Percentiles rank a stretch among this genome's conserved stretches.
These are phyloP conservation scores for Hydrolagus colliei DNA, from an alignment of 2,797 vertebrate genomes.

Conservation along the genomic window DNA sequence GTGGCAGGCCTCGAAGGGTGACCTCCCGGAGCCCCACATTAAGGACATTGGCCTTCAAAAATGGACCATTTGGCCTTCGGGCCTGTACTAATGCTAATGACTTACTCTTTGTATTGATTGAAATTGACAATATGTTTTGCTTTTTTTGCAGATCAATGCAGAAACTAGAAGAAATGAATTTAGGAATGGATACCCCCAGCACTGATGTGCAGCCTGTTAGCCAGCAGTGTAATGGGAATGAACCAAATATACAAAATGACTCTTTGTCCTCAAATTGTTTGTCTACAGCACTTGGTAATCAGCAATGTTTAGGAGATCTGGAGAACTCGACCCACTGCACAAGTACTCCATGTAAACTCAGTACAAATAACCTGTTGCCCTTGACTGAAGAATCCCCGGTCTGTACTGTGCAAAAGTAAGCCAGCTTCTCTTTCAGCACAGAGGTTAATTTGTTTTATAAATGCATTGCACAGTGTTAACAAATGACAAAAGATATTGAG, in stretches of 20 bases:
- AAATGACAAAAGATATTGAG: too few relatives aligned
- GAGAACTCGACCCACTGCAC: conserved; percentile 49
- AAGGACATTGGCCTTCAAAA: too few relatives aligned
- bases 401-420: conserved; percentile 64
- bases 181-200: conserved; percentile 77
- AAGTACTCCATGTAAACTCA: conserved; percentile 66
- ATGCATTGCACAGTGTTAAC: too few relatives aligned
- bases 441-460: too few relatives aligned
- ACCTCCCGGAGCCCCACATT: too few relatives aligned
- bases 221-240: conserved; percentile 72
- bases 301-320: conserved; percentile 33
- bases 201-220: conserved; percentile 69
- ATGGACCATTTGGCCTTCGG: too few relatives aligned
- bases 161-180: conserved; percentile 88
- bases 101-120: neutral
- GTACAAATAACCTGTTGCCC: conserved; percentile 54
- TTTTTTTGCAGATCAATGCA: conserved; percentile 76
- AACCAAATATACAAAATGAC: conserved; percentile 46
- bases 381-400: conserved; percentile 74
- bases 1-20: too few relatives aligned
- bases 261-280: conserved; percentile 46
- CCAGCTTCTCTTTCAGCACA: conserved; percentile 17
- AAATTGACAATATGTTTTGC: neutral
- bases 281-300: conserved; percentile 50
- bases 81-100: too few relatives aligned